Evolutionary conservation across 2,113 vertebrate species (phyloP), one percentile per base, ranked within the genome.

Genomic region (Oncorhynchus nerka): DNA sequence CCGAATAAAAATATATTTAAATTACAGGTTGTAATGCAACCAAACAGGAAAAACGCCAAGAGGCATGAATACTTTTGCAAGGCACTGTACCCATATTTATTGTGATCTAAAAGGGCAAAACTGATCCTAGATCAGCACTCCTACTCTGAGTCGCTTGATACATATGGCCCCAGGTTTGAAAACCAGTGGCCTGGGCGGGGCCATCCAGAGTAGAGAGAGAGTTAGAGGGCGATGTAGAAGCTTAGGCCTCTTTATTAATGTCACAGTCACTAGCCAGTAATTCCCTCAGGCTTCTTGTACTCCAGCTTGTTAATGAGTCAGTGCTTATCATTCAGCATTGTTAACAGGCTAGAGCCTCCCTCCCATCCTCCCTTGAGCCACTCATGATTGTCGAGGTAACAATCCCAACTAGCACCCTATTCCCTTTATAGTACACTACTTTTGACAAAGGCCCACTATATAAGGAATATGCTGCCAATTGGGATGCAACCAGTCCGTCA

Each of bases 311-410:
- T 90, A 91, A 92, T 91, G 90, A 91, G 80, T 90, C 90, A 83
- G 84, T 79, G 90, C 89, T 91, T 91, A 90, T 92, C 90, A 88
- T 84, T 85, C 86, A 78, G 87, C 87, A 89, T 92, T 87, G 89
- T 90, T 92, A 90, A 89, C 89, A 88, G 89, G 89, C 86, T 80
- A 79, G 74, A 81, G 80, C 88, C 88, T 86, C 82, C 75, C 83
- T 79, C 19, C 59, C 59, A 62, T 62, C 59, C 59, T 62, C 59
- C 59, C 59, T 62, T 22, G 6, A 8, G 59, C 59, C 59, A 22
- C 59, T 22, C 59, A 22, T 16, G 6, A 62, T 7, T 22, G 59
- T 62, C 2, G 7, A 62, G 59, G 59, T 62, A 62, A 1, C 51
- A 11, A 11, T 45, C 39, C 39, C 39, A 45, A 12, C 11, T 12